Percentiles rank a stretch among this genome's conserved stretches.
Evolutionary conservation across 2,113 vertebrate genomes (phyloP).

Genomic region (Amazona vittata): DNA sequence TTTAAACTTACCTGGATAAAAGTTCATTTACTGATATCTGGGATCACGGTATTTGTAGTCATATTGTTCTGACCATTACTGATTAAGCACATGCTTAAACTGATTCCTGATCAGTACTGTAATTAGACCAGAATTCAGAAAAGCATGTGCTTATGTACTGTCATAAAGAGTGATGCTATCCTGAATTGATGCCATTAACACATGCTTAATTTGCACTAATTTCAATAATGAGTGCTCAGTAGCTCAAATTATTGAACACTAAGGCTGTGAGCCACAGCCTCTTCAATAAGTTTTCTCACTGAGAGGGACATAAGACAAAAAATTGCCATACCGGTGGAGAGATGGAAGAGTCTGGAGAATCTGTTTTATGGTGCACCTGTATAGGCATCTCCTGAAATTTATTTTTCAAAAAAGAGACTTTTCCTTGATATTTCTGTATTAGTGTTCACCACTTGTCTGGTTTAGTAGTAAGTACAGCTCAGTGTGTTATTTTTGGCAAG

Average conservation of each 20-base stretch:
- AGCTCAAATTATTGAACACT: slow-evolving; percentile 18
- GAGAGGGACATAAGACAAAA: not conserved
- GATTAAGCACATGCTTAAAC: not conserved
- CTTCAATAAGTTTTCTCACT: not conserved
- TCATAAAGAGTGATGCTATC: not conserved
- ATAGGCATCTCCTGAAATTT: not conserved
- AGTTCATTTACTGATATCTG: not conserved
- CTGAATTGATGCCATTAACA: slow-evolving; percentile 20
- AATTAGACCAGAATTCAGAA: slow-evolving; percentile 11
- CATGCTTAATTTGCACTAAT: slow-evolving; percentile 50
- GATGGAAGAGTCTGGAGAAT: not conserved
- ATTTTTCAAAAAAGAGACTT: not conserved
- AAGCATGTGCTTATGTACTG: not conserved
- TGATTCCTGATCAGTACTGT: not conserved
- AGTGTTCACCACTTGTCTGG: not conserved
- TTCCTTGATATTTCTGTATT: not conserved
- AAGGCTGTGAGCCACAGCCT: not conserved
- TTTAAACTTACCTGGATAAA: not conserved
- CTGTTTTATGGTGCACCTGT: not conserved
- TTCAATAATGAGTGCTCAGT: slow-evolving; percentile 35
- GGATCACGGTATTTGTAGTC: not conserved
- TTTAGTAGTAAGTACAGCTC: not conserved
- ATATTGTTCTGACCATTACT: not conserved
- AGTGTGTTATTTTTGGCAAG: not conserved
- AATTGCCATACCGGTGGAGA: not conserved